Evolutionary conservation across 2,888 invertebrate genomes (phyloP).

Genomic region (Maniola hyperantus): DNA sequence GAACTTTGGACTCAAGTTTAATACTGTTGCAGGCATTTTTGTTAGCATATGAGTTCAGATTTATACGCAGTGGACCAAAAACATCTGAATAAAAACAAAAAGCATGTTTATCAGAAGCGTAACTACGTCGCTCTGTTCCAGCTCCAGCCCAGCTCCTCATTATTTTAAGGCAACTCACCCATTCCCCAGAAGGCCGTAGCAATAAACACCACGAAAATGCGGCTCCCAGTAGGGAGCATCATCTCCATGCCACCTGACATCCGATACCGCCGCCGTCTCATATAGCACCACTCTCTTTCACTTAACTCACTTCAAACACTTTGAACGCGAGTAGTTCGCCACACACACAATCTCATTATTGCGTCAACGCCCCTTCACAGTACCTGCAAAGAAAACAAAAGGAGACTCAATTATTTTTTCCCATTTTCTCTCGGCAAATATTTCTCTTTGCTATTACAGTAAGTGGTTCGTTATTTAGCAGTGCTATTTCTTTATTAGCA

Average conservation of each 20-base stretch:
- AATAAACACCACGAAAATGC: slow-evolving; percentile 75
- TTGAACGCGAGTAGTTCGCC: slow-evolving; percentile 55
- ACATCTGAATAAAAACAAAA: too few relatives aligned
- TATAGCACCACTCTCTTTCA: slow-evolving; percentile 44
- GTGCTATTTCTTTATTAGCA: slow-evolving; percentile 20
- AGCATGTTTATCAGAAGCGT: too few relatives aligned
- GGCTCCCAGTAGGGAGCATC: slow-evolving; percentile 65
- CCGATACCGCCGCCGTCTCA: slow-evolving; percentile 45
- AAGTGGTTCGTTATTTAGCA: slow-evolving; percentile 14
- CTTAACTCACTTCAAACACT: slow-evolving; percentile 43
- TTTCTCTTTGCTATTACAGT: slow-evolving; percentile 19
- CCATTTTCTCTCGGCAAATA: slow-evolving; percentile 11
- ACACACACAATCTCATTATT: slow-evolving; percentile 60
- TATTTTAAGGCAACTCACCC: slow-evolving; percentile 55
- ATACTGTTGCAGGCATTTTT: too few relatives aligned
- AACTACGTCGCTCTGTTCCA: too few relatives aligned
- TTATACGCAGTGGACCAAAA: too few relatives aligned
- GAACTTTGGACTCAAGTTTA: too few relatives aligned
- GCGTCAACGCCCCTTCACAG: slow-evolving; percentile 44
- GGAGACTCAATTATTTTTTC: slow-evolving; percentile 29
- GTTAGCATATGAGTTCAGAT: too few relatives aligned
- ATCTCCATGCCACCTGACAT: slow-evolving; percentile 70
- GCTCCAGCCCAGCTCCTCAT: too few relatives aligned
- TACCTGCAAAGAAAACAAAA: slow-evolving; percentile 54
- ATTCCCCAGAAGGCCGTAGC: slow-evolving; percentile 76